Evolutionary conservation across 2,888 invertebrate genomes (phyloP), one percentile per base, ranked within the genome.

Genomic region (Rapana venosa): DNA sequence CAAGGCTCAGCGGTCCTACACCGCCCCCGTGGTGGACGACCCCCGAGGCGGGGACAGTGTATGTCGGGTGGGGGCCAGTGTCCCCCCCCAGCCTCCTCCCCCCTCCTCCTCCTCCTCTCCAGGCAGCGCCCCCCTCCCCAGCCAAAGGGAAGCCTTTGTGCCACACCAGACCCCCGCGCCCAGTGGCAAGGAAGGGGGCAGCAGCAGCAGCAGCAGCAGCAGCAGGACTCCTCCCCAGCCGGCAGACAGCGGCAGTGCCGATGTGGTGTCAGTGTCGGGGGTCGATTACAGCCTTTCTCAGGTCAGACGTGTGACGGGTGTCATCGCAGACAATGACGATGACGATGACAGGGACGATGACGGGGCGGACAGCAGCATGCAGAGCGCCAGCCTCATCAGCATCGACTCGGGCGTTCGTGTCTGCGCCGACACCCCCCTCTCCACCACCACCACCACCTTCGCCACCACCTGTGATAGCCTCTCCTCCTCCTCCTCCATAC

Each of bases 261-360:
- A 86, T 32, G 66, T 22, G 15, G 15, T 86, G 66, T 86, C 86
- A 1, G 35, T 86, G 66, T 35, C 66, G 1, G 86, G n/a, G 20
- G 56, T 86, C 13, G 35, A 35, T 20, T 86, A 35, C 58, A 66
- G 58, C 35, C 8, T 86, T 8, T 30, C 58, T 32, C 86, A 61
- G 86, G 86, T 20, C 20, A 58, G 13, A 13, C 13, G 36, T 36
- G 36, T 83, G 36, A 22, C 36, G 5, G 26, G 36, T 35, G 86
- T 85, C 22, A 94, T 94, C 92, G 93, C 93, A 89, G 90, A 91
- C 30, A 94, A 93, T 91, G 94, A 94, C 92, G 94, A 94, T 92
- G 94, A 93, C 81, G 94, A 93, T 26, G 94, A 94, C 92, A 94
- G 94, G 36, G 94, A 92, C 90, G 93, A 94, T 92, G 93, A 91